phyloP scores from a whole-genome alignment of 35 echinoderm and acorn worm genomes.

The Heliocidaris erythrogramma region DNA sequence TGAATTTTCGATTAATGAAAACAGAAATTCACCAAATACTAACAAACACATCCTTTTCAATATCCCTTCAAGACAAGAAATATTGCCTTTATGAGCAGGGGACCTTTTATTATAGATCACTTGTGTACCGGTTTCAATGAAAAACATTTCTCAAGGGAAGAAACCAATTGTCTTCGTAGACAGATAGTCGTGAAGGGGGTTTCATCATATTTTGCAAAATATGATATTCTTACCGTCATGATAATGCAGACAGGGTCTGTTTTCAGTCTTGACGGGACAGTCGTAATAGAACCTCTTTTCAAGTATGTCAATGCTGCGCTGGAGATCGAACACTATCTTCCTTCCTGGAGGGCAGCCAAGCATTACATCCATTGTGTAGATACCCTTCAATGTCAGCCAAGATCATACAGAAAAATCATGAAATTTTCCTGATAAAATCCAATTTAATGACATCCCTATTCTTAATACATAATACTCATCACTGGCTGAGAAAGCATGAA shows the following conservation, averaged over 20 bases:
- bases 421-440: background rate
- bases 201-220: background rate
- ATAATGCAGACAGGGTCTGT: conserved; percentile 59
- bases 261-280: conserved; percentile 42
- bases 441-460: background rate
- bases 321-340: conserved; percentile 54
- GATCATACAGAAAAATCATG: background rate
- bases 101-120: no score
- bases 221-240: conserved; percentile 47
- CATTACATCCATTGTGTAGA: conserved; percentile 43
- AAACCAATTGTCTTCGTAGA: no score
- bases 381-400: conserved; percentile 25
- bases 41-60: no score
- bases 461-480: background rate
- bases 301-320: background rate
- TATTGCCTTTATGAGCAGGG: no score
- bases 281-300: conserved; percentile 34
- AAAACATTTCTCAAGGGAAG: no score
- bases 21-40: no score
- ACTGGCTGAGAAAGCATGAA: background rate
- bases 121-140: no score
- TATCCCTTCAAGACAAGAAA: no score
- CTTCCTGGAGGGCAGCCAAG: conserved; percentile 57
- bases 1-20: no score
- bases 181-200: no score